These are phyloP conservation scores for Narcine bancroftii DNA, from an alignment of 2,113 vertebrate genomes.

Conservation along the genomic window DNA sequence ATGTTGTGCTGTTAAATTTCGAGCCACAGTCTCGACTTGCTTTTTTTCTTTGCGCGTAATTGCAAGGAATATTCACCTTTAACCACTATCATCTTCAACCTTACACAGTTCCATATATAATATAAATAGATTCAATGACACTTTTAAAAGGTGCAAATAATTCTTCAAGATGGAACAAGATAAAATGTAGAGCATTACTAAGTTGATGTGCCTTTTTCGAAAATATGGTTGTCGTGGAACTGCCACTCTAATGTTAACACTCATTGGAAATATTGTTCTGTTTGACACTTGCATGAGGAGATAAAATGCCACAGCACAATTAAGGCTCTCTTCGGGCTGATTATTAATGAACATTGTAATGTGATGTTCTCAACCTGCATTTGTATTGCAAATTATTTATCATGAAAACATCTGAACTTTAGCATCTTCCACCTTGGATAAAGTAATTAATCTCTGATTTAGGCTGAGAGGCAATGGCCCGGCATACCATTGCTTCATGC, in stretches of 20 bases:
- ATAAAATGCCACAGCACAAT: not conserved
- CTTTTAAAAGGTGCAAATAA: not conserved
- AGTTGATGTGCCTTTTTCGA: not conserved
- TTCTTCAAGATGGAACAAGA: not conserved
- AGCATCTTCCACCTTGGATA: constrained; percentile 40
- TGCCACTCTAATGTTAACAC: not conserved
- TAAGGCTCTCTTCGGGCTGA: not conserved
- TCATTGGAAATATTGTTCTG: not conserved
- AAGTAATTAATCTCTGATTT: constrained; percentile 42
- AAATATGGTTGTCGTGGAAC: not conserved
- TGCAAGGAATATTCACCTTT: not conserved
- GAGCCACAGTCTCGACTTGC: not conserved
- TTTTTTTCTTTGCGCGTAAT: not conserved
- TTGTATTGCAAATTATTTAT: constrained; percentile 39
- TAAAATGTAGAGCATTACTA: not conserved
- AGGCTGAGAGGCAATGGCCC: constrained; percentile 40
- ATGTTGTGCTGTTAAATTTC: too few species aligned
- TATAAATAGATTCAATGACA: not conserved
- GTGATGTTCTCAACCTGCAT: not conserved
- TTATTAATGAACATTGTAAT: not conserved
- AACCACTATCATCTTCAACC: not conserved
- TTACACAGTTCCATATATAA: not conserved
- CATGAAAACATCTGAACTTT: constrained; percentile 41
- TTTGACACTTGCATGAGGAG: not conserved
- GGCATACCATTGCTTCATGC: not conserved